These are phyloP conservation scores for Drosophila auraria DNA, from an alignment of 1,140 invertebrate genomes.

Conservation along the genomic window DNA sequence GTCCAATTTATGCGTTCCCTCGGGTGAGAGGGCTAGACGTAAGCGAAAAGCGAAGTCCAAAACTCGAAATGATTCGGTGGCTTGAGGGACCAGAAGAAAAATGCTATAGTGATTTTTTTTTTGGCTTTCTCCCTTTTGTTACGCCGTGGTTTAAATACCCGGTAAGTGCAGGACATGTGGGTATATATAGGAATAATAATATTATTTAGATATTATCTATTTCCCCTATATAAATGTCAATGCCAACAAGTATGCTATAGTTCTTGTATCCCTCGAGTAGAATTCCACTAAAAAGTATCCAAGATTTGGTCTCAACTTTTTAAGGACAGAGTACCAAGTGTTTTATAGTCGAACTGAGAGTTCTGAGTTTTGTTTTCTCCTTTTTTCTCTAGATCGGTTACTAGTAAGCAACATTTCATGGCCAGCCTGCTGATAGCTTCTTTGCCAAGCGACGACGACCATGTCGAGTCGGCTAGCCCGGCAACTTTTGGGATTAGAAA, in stretches of 20 bases:
- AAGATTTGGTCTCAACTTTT: not conserved
- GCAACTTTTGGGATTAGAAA: slow-evolving; percentile 82
- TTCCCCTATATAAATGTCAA: not conserved
- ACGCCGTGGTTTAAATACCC: not conserved
- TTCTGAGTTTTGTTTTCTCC: not conserved
- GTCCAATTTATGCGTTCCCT: slow-evolving; percentile 77
- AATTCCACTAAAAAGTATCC: not conserved
- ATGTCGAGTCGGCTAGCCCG: slow-evolving; percentile 45
- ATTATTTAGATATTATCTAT: too few relatives aligned
- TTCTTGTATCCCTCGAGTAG: not conserved
- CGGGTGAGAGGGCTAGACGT: slow-evolving; percentile 29
- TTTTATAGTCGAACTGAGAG: slow-evolving; percentile 1
- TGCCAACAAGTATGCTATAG: not conserved
- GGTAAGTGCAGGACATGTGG: not conserved
- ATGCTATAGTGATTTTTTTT: slow-evolving; percentile 53
- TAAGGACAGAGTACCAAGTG: not conserved
- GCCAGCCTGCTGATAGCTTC: slow-evolving; percentile 68
- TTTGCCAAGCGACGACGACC: slow-evolving; percentile 32
- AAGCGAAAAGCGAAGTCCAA: slow-evolving; percentile 26
- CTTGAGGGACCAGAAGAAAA: slow-evolving; percentile 9
- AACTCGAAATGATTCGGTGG: slow-evolving; percentile 6
- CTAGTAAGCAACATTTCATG: slow-evolving; percentile 59
- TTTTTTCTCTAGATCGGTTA: slow-evolving; percentile 50
- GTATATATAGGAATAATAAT: too few relatives aligned
- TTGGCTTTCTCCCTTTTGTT: slow-evolving; percentile 12